Conservation (phyloP, 2,888 invertebrate species). For the Drosophila hawaiiensis region DNA sequence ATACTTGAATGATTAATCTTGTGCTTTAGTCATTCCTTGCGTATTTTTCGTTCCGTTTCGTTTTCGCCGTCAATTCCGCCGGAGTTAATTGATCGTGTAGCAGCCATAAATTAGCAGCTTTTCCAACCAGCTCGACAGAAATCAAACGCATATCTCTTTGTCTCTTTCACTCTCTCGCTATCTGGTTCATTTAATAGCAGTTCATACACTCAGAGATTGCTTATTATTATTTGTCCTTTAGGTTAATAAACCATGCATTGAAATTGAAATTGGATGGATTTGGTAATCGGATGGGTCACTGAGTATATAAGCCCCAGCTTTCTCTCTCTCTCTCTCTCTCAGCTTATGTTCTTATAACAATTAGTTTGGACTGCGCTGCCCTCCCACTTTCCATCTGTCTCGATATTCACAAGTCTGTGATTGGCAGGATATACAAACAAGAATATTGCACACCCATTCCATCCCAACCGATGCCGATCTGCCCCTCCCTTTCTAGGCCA, state of each 20-base stretch:
- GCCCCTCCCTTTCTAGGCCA: not conserved
- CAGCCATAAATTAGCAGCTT: slow-evolving; percentile 51
- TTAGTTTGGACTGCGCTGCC: not conserved
- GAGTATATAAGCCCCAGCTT: not conserved
- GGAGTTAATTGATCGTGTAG: slow-evolving; percentile 55
- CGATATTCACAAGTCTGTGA: slow-evolving; percentile 21
- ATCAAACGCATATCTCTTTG: not conserved
- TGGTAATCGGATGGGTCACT: not conserved
- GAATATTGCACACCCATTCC: slow-evolving; percentile 10
- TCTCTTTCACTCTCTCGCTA: not conserved
- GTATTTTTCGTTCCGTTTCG: slow-evolving; percentile 13
- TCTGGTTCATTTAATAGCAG: not conserved
- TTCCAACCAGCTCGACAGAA: slow-evolving; percentile 22
- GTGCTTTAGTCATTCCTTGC: slow-evolving; percentile 48
- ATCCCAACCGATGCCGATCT: not conserved
- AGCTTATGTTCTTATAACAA: not conserved
- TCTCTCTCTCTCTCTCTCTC: not conserved
- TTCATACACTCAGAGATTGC: not conserved
- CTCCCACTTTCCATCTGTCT: not conserved
- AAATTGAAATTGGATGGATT: not conserved
- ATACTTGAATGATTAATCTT: slow-evolving; percentile 58
- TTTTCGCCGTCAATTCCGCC: slow-evolving; percentile 14
- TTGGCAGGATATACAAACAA: slow-evolving; percentile 48
- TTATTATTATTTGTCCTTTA: not conserved
- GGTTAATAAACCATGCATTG: not conserved